Evolutionary conservation across 2,888 invertebrate species (phyloP).

Genomic region (Agriopis marginaria): DNA sequence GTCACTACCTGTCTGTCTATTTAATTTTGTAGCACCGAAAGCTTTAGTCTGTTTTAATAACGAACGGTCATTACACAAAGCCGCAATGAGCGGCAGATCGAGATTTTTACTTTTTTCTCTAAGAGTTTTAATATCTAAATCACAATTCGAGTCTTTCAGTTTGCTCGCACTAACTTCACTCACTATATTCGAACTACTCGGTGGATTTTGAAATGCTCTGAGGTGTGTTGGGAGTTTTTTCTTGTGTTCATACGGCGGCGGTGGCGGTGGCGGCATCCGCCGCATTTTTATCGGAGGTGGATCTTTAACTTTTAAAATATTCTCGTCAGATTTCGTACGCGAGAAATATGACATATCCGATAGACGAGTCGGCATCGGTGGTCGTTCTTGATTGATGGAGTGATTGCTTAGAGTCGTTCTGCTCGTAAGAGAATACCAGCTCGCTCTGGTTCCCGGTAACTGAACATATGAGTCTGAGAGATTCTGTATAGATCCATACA

Average conservation of each 20-base stretch:
- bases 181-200: conserved; percentile 54
- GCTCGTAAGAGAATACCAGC: conserved; percentile 88
- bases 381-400: conserved; percentile 89
- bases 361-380: conserved; percentile 87
- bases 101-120: conserved; percentile 95
- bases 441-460: conserved; percentile 87
- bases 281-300: conserved; percentile 83
- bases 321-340: conserved; percentile 93
- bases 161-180: conserved; percentile 70
- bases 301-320: conserved; percentile 88
- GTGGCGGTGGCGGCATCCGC: conserved; percentile 85
- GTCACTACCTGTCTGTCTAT: conserved; percentile 74
- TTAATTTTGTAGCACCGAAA: conserved; percentile 91
- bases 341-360: conserved; percentile 84
- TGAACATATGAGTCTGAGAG: conserved; percentile 91
- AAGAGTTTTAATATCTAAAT: conserved; percentile 92
- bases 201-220: conserved; percentile 64
- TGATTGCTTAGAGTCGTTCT: conserved; percentile 87
- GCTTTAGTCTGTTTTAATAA: conserved; percentile 95
- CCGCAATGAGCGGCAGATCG: conserved; percentile 96
- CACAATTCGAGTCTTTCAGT: conserved; percentile 79
- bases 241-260: conserved; percentile 83
- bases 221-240: conserved; percentile 86
- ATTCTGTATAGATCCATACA: conserved; percentile 93
- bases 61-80: conserved; percentile 96